Conservation (phyloP, 2,888 invertebrate genomes). For the Tupiocoris notatus region DNA sequence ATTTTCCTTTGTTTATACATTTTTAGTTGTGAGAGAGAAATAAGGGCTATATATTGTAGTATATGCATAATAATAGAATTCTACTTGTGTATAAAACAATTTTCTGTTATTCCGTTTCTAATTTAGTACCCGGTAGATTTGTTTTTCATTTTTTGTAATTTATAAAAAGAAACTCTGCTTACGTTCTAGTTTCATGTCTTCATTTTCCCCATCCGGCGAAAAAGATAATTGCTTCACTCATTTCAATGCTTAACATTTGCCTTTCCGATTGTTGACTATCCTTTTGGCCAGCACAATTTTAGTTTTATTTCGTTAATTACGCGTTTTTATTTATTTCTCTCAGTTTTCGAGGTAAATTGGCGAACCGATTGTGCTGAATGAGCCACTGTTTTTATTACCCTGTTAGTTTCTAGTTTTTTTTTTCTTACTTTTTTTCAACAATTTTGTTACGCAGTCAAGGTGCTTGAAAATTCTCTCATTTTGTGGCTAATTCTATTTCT, state of each 20-base stretch:
- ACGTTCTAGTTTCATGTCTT: conserved; percentile 17
- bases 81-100: conserved; percentile 37
- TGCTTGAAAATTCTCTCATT: too few relatives aligned
- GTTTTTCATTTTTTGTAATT: conserved; percentile 21
- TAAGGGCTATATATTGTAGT: conserved; percentile 43
- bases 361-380: too few relatives aligned
- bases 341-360: too few relatives aligned
- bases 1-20: conserved; percentile 41
- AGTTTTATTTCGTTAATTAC: too few relatives aligned
- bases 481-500: too few relatives aligned
- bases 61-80: conserved; percentile 29
- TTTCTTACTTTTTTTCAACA: too few relatives aligned
- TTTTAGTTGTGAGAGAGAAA: conserved; percentile 43
- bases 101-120: conserved; percentile 31
- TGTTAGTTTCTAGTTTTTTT: too few relatives aligned
- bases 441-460: too few relatives aligned
- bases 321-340: too few relatives aligned
- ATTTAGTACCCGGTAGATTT: conserved; percentile 14
- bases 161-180: conserved; percentile 31
- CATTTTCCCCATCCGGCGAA: neutral
- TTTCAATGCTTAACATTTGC: neutral
- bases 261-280: neutral
- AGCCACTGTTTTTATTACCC: too few relatives aligned
- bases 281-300: neutral
- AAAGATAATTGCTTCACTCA: too few relatives aligned